A percentile compares a stretch with the other conserved stretches of the same genome.
Evolutionary conservation across 2,888 invertebrate genomes (phyloP).

Genomic region (Eupithecia exiguata): DNA sequence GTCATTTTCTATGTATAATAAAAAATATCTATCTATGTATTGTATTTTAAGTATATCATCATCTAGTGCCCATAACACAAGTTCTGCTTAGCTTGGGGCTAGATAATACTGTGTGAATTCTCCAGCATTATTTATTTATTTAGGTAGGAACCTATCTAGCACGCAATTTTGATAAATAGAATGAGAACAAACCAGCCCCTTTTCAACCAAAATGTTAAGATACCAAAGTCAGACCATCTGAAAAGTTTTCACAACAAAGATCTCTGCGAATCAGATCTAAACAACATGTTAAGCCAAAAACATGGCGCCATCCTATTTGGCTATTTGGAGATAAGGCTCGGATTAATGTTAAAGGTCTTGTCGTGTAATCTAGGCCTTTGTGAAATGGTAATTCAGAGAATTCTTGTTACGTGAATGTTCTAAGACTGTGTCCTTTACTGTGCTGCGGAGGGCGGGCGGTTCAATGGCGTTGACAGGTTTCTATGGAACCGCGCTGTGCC

Average conservation of each 20-base stretch:
- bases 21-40: no score
- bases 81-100: no score
- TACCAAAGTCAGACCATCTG: not conserved
- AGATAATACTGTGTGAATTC: no score
- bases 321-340: slow-evolving; percentile 27
- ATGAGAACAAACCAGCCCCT: not conserved
- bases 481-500: not conserved
- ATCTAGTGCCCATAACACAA: no score
- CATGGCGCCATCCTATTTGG: slow-evolving; percentile 16
- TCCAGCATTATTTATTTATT: no score
- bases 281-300: not conserved
- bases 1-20: no score
- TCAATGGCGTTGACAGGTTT: not conserved
- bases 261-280: slow-evolving; percentile 9
- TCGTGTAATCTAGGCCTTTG: slow-evolving; percentile 28
- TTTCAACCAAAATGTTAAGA: not conserved
- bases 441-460: not conserved
- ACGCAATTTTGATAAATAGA: not conserved
- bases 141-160: not conserved
- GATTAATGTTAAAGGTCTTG: slow-evolving; percentile 27
- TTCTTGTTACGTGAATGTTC: slow-evolving; percentile 5
- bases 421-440: not conserved
- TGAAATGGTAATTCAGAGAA: slow-evolving; percentile 9
- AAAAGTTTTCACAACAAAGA: slow-evolving; percentile 4
- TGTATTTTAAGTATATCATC: no score